Percentiles rank a stretch among this genome's conserved stretches.
These are phyloP conservation scores for Crossaster papposus DNA, from an alignment of 53 echinoderm and acorn worm genomes.

Conservation along the genomic window DNA sequence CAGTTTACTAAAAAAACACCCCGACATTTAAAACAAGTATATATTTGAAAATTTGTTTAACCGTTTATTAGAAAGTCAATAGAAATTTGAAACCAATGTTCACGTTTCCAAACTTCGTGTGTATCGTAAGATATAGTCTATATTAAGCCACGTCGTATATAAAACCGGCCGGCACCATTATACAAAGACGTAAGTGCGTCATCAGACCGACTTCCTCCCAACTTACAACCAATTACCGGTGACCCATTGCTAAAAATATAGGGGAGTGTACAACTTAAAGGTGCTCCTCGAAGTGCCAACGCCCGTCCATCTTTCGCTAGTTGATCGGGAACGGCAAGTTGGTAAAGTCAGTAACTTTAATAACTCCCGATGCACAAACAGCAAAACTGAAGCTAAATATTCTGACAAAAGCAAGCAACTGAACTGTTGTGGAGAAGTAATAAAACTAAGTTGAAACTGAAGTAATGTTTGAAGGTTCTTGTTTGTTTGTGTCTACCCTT, in stretches of 20 bases:
- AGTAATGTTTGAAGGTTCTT: neutral
- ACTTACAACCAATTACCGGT: conserved; percentile 53
- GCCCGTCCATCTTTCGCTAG: neutral
- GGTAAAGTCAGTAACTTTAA: neutral
- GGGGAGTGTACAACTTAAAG: neutral
- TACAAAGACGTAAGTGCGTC: conserved; percentile 44
- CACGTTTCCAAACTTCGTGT: neutral
- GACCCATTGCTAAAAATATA: neutral
- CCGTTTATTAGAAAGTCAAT: neutral
- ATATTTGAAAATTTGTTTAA: neutral
- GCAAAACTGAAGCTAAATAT: neutral
- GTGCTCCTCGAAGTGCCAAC: neutral
- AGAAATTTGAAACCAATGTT: neutral
- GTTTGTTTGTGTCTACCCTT: conserved; percentile 1
- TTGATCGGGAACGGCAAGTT: neutral
- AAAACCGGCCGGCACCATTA: conserved; percentile 17
- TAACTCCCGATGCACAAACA: neutral
- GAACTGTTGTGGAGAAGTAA: neutral
- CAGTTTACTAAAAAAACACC: neutral
- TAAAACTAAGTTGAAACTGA: neutral
- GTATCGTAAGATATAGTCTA: neutral
- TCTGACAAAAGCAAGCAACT: neutral
- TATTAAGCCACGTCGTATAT: neutral
- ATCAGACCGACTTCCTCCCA: conserved; percentile 27
- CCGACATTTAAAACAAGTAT: neutral